These are phyloP conservation scores for Patiria miniata DNA, from an alignment of 35 echinoderm and acorn worm species.

Conservation along the genomic window DNA sequence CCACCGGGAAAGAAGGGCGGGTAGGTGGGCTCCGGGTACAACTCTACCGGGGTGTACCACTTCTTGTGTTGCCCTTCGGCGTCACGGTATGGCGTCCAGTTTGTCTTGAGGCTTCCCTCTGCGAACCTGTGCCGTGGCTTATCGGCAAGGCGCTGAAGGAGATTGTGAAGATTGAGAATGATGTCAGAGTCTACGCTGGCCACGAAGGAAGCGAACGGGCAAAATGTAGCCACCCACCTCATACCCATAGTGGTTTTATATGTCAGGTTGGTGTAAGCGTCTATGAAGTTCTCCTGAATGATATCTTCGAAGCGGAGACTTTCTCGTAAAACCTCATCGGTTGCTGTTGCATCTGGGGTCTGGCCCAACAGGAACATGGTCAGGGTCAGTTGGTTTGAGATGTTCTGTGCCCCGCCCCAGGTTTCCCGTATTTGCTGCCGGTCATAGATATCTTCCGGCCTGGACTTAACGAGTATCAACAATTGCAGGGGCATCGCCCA, in stretches of 20 bases:
- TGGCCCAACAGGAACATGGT: constrained; percentile 61
- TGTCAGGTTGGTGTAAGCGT: constrained; percentile 78
- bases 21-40: constrained; percentile 52
- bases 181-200: constrained; percentile 81
- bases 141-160: constrained; percentile 33
- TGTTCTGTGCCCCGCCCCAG: constrained; percentile 34
- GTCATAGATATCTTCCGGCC: constrained; percentile 33
- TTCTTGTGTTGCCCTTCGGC: not conserved
- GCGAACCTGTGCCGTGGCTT: constrained; percentile 21
- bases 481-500: not conserved
- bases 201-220: constrained; percentile 55
- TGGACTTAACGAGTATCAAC: constrained; percentile 57
- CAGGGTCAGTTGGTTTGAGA: not conserved
- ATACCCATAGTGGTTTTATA: constrained; percentile 91
- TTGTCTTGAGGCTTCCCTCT: constrained; percentile 20
- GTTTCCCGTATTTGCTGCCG: constrained; percentile 50
- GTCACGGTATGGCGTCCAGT: constrained; percentile 8
- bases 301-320: constrained; percentile 61
- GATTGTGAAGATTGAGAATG: constrained; percentile 46
- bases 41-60: constrained; percentile 48
- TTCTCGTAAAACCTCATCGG: not conserved
- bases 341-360: not conserved
- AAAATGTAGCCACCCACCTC: constrained; percentile 76
- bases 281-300: constrained; percentile 71
- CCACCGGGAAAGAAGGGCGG: constrained; percentile 60